These are phyloP conservation scores for Nannoperca australis DNA, from an alignment of 2,797 vertebrate genomes.

Conservation along the genomic window DNA sequence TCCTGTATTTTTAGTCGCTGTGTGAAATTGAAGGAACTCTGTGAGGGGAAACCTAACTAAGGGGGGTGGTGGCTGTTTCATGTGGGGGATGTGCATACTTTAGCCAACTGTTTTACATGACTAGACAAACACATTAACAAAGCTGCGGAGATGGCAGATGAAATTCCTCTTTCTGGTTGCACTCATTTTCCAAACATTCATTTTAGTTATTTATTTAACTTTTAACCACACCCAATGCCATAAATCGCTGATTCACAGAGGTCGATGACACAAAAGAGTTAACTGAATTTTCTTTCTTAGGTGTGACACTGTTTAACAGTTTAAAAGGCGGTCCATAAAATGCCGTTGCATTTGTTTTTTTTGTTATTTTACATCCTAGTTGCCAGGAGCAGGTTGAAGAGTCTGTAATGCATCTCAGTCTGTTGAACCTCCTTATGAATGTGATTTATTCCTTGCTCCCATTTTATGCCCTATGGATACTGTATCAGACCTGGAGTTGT, in stretches of 20 bases:
- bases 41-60: slow-evolving; percentile 64
- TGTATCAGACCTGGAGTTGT: slow-evolving; percentile 6
- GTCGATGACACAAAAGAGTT: slow-evolving; percentile 39
- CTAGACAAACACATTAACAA: slow-evolving; percentile 14
- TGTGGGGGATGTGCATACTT: slow-evolving; percentile 20
- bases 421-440: slow-evolving; percentile 22
- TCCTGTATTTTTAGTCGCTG: slow-evolving; percentile 83
- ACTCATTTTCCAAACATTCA: slow-evolving; percentile 37
- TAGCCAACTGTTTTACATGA: slow-evolving; percentile 1
- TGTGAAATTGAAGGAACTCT: slow-evolving; percentile 82
- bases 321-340: slow-evolving; percentile 44
- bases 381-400: slow-evolving; percentile 41
- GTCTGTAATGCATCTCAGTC: slow-evolving; percentile 33
- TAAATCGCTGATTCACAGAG: slow-evolving; percentile 11
- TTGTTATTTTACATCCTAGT: slow-evolving; percentile 59
- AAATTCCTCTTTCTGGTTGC: slow-evolving; percentile 18
- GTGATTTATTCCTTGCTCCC: slow-evolving; percentile 35
- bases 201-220: slow-evolving; percentile 43
- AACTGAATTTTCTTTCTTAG: slow-evolving; percentile 23
- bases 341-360: slow-evolving; percentile 24
- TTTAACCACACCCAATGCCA: slow-evolving; percentile 25
- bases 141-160: slow-evolving; percentile 6
- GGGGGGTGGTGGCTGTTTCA: slow-evolving; percentile 11
- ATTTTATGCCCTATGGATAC: neutral
- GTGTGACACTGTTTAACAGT: slow-evolving; percentile 32